phyloP scores from a whole-genome alignment of 2,888 invertebrate genomes.

The Leucozona laternaria region DNA sequence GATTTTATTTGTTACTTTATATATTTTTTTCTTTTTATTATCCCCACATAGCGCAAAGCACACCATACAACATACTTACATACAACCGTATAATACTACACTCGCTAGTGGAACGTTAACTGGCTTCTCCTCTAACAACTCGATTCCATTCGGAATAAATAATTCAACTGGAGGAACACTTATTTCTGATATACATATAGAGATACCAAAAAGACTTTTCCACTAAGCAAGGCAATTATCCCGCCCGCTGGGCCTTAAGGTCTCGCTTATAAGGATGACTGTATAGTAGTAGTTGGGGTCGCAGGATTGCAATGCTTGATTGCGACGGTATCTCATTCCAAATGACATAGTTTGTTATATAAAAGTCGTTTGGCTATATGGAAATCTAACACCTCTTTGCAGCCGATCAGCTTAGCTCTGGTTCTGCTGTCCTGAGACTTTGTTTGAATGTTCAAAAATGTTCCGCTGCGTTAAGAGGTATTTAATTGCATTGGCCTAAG shows the following conservation, averaged over 20 bases:
- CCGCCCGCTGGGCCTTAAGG: conserved; percentile 36
- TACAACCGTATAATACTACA: not conserved
- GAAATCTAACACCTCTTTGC: conserved; percentile 30
- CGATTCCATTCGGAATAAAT: conserved; percentile 18
- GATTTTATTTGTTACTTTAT: conserved; percentile 29
- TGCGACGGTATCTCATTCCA: conserved; percentile 3
- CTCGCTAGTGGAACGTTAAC: not conserved
- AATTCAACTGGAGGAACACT: conserved; percentile 33
- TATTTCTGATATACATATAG: conserved; percentile 17
- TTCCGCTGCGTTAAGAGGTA: not conserved
- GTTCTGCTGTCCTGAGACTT: conserved; percentile 6
- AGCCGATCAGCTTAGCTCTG: too few relatives aligned
- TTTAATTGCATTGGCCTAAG: conserved; percentile 19
- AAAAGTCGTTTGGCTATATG: conserved; percentile 17
- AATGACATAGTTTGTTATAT: conserved; percentile 36
- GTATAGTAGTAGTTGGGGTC: conserved; percentile 10
- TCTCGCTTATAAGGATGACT: conserved; percentile 20
- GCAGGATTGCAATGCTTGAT: conserved; percentile 12
- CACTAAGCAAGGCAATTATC: conserved; percentile 28
- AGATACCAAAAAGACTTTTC: conserved; percentile 13
- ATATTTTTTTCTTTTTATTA: not conserved
- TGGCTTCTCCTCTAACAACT: not conserved
- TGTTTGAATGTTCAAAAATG: not conserved
- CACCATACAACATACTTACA: not conserved
- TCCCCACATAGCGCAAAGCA: not conserved